Conservation (phyloP, 2,113 vertebrate species). For the Pachyramphus minor region DNA sequence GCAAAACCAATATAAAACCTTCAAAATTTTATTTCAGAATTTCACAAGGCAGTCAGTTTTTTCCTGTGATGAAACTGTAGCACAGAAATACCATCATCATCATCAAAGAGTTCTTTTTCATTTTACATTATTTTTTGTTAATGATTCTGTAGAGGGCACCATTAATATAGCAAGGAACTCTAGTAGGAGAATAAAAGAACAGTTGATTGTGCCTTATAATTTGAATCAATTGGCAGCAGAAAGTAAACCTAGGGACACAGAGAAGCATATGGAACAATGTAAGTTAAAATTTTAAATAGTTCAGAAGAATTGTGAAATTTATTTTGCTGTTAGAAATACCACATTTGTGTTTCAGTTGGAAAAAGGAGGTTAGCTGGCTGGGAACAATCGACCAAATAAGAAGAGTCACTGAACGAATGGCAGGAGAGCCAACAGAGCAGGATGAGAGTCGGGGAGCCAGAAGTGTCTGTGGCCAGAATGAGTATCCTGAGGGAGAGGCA, state of each 20-base stretch:
- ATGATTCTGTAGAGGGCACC: constrained; percentile 9
- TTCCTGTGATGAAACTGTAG: background rate
- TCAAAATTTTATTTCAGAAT: background rate
- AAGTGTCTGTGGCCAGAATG: background rate
- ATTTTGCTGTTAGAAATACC: background rate
- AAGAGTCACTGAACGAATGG: background rate
- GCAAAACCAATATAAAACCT: background rate
- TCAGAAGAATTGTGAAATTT: background rate
- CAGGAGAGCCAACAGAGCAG: background rate
- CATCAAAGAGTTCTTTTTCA: background rate
- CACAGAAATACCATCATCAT: background rate
- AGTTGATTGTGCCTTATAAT: background rate
- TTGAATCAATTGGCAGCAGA: background rate
- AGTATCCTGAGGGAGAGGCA: background rate
- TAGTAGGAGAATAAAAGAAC: background rate
- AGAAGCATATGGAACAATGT: background rate
- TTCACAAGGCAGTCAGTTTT: background rate
- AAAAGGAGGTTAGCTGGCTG: background rate
- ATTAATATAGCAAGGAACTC: background rate
- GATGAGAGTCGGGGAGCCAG: background rate
- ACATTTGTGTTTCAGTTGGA: background rate
- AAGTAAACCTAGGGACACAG: background rate
- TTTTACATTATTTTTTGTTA: background rate
- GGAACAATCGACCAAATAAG: background rate
- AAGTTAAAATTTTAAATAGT: background rate